Conservation (phyloP, 1,140 invertebrate genomes). For the Drosophila nannoptera region DNA sequence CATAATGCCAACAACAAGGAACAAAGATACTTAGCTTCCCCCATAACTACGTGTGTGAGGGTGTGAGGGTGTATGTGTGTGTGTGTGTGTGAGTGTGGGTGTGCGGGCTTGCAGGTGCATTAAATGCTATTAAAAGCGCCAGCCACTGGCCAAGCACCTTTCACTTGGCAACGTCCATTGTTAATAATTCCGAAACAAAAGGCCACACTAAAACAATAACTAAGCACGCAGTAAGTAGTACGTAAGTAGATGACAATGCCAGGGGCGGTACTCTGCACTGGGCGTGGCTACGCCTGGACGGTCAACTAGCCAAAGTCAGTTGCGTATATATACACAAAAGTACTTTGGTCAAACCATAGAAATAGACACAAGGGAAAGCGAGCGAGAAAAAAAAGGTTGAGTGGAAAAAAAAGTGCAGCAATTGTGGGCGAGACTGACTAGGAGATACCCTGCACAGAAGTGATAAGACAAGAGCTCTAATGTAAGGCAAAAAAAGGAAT, state of each 20-base stretch:
- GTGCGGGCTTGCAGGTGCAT: slow-evolving; percentile 62
- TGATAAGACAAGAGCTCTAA: not conserved
- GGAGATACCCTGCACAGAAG: not conserved
- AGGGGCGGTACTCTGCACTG: slow-evolving; percentile 7
- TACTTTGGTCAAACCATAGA: slow-evolving; percentile 41
- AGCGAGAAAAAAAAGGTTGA: slow-evolving; percentile 12
- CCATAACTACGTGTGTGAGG: slow-evolving; percentile 6
- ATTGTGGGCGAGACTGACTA: not conserved
- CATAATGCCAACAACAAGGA: slow-evolving; percentile 56
- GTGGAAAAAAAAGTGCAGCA: not conserved
- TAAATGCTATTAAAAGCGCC: slow-evolving; percentile 67
- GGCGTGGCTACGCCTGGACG: not conserved
- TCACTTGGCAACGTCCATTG: slow-evolving; percentile 68
- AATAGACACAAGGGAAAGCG: slow-evolving; percentile 35
- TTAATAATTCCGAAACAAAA: slow-evolving; percentile 74
- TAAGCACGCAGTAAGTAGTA: slow-evolving; percentile 76
- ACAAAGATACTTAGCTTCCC: slow-evolving; percentile 61
- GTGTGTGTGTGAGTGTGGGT: slow-evolving; percentile 10
- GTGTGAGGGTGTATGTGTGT: slow-evolving; percentile 18
- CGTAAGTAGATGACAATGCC: slow-evolving; percentile 72
- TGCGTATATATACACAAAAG: slow-evolving; percentile 52
- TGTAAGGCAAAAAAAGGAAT: not conserved
- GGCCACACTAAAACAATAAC: slow-evolving; percentile 75
- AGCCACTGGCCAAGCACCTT: slow-evolving; percentile 36
- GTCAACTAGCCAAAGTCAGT: slow-evolving; percentile 50